phyloP scores from a whole-genome alignment of 2,888 invertebrate genomes.

The Synergus gifuensis region DNA sequence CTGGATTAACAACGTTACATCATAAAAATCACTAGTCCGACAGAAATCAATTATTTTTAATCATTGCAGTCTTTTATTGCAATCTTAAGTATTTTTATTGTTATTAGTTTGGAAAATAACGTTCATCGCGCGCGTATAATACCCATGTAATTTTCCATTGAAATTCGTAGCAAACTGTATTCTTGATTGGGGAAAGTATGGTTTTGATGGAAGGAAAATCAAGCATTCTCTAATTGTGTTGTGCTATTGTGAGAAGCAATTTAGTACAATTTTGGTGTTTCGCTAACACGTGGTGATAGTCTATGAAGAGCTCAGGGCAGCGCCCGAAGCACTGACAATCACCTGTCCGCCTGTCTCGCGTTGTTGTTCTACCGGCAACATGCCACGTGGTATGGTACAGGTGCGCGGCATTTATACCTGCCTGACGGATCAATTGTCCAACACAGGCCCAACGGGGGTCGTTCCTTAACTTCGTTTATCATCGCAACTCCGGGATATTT shows the following conservation, averaged over 20 bases:
- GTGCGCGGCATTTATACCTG: constrained; percentile 56
- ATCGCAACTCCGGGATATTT: constrained; percentile 45
- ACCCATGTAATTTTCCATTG: not conserved
- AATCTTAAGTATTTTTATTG: too few species aligned
- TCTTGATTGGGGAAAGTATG: not conserved
- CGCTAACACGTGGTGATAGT: constrained; percentile 50
- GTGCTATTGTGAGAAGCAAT: not conserved
- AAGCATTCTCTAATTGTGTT: constrained; percentile 6
- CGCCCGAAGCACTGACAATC: constrained; percentile 74
- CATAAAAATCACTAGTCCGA: not conserved
- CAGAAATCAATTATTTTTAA: not conserved
- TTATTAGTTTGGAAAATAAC: too few species aligned
- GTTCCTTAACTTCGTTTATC: constrained; percentile 53
- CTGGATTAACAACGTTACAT: not conserved
- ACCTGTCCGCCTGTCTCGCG: constrained; percentile 72
- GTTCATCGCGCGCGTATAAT: too few species aligned
- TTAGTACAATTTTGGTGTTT: constrained; percentile 37
- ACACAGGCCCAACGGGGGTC: constrained; percentile 50
- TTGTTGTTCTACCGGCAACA: constrained; percentile 56
- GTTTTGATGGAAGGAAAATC: not conserved
- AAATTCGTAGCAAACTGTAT: not conserved
- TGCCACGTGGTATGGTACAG: constrained; percentile 54
- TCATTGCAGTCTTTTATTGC: not conserved
- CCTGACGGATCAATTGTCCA: constrained; percentile 67
- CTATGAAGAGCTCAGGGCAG: constrained; percentile 65